Evolutionary conservation across 2,888 invertebrate genomes (phyloP), one percentile per base, ranked within the genome.

Genomic region (Lepidocyrtoides sp.): DNA sequence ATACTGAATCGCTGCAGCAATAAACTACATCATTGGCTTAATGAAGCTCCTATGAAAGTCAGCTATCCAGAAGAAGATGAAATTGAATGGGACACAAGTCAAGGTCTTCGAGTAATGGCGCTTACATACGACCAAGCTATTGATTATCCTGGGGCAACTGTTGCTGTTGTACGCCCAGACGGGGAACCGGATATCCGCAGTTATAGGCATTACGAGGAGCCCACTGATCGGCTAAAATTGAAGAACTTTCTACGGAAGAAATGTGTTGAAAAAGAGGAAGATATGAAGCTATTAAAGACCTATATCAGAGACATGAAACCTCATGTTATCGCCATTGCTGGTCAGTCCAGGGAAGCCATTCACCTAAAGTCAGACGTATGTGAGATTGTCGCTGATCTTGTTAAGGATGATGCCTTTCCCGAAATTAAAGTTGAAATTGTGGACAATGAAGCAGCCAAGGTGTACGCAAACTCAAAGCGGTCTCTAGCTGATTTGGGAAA

Each of bases 121-220:
- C 95, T 99, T 20, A 97, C 98, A 8, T 99, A 97, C 95, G 97
- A 97, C 41, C 97, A 98, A 0, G 98, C 98, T 95, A 97, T 97
- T 91, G 96, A 97, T 32, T 97, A 98, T 94, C 97, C 98, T 0
- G 97, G 98, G 0, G 98, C 93, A 95, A 69, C 26, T n/a, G 36
- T 41, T 36, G 41, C 69, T 17, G 20, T 99, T 29, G 96, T 99
- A 79, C 97, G 97, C 75, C 97, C 97, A 0, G 98, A 98, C 94
- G 99, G 99, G 0, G 98, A 98, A 94, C 97, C 99, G 14, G 69
- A 69, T 10, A 36, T 69, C 17, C 69, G 69, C 41, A 41, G n/a
- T 69, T 69, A n/a, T 17, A 32, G 23, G 23, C 36, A 69, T 10
- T 36, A 23, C 7, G 69, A 69, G 36, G 36, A n/a, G 1, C 36